Evolutionary conservation across 1,140 invertebrate species (phyloP).

Genomic region (Belonocnema kinseyi): DNA sequence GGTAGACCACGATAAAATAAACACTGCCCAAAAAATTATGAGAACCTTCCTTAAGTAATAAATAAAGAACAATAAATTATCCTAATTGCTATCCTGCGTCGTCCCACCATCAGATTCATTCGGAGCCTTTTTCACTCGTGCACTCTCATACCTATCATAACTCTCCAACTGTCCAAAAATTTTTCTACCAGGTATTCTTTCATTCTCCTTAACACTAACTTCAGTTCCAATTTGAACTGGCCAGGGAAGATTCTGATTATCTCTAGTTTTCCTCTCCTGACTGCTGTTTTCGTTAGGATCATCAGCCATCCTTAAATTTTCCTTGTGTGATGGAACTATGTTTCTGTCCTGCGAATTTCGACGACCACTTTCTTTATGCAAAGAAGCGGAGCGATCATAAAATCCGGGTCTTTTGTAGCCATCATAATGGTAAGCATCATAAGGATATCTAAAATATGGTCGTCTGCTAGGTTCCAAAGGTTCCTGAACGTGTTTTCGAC

Average conservation of each 20-base stretch:
- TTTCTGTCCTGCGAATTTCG: constrained; percentile 46
- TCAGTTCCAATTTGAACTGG: constrained; percentile 72
- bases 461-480: constrained; percentile 30
- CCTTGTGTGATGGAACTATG: constrained; percentile 52
- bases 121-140: constrained; percentile 53
- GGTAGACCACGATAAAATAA: no score
- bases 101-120: constrained; percentile 51
- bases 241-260: constrained; percentile 67
- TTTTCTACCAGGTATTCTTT: constrained; percentile 66
- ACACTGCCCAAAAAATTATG: no score
- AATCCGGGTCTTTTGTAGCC: constrained; percentile 39
- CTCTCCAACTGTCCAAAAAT: constrained; percentile 61
- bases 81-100: constrained; percentile 41
- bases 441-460: constrained; percentile 45
- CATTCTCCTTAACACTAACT: constrained; percentile 73
- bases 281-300: constrained; percentile 54
- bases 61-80: not conserved
- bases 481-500: constrained; percentile 43
- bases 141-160: constrained; percentile 64
- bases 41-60: no score
- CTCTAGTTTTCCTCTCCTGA: constrained; percentile 49
- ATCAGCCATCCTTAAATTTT: constrained; percentile 51
- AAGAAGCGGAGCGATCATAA: constrained; percentile 39
- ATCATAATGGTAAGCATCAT: constrained; percentile 31
- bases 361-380: constrained; percentile 38